Percentiles rank a stretch among this genome's conserved stretches.
Conservation (phyloP, 2,888 invertebrate species). For the Cosmia trapezina region DNA sequence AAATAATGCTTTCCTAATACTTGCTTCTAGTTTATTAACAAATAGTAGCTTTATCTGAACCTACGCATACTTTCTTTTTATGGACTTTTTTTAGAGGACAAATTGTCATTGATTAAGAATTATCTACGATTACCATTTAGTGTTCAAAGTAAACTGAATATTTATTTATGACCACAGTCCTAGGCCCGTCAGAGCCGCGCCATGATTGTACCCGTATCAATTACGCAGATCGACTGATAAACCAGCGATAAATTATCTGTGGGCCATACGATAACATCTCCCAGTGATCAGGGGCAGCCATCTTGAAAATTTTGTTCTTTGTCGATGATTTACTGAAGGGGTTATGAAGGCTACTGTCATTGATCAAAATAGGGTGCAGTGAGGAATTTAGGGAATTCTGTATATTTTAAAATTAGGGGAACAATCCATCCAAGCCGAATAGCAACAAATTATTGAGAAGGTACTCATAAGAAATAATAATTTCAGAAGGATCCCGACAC, state of each 20-base stretch:
- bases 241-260: constrained; percentile 83
- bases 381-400: constrained; percentile 22
- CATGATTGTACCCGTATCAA: constrained; percentile 83
- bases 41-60: background rate
- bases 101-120: constrained; percentile 40
- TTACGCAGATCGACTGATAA: constrained; percentile 87
- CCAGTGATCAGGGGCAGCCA: constrained; percentile 71
- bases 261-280: constrained; percentile 77
- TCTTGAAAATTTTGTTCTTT: constrained; percentile 76
- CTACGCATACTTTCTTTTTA: constrained; percentile 18
- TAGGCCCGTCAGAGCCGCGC: constrained; percentile 72
- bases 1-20: background rate
- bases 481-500: background rate
- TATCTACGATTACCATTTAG: constrained; percentile 46
- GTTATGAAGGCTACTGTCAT: constrained; percentile 72
- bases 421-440: background rate
- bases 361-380: constrained; percentile 62
- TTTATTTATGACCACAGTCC: constrained; percentile 69
- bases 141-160: constrained; percentile 66
- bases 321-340: constrained; percentile 80
- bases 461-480: background rate
- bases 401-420: background rate
- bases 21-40: background rate
- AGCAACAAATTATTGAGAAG: constrained; percentile 19
- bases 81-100: constrained; percentile 13